phyloP scores from a whole-genome alignment of 2,888 invertebrate genomes.

The Hirtodrosophila confusa region DNA sequence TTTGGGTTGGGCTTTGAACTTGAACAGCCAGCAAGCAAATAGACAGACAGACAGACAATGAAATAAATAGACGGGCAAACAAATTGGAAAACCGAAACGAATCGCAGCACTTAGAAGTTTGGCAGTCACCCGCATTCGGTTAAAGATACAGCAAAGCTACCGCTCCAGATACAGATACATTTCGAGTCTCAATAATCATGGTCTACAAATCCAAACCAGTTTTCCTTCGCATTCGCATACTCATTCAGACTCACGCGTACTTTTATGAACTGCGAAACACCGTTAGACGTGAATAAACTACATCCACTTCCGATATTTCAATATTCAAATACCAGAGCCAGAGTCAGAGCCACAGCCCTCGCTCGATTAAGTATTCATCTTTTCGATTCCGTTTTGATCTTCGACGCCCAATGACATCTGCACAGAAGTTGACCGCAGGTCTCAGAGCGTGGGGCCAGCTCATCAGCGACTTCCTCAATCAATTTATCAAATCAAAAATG shows the following conservation, averaged over 20 bases:
- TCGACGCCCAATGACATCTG: conserved; percentile 56
- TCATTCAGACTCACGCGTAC: conserved; percentile 22
- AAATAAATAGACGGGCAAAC: conserved; percentile 34
- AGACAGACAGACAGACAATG: conserved; percentile 4
- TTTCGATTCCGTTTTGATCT: conserved; percentile 46
- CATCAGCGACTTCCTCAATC: conserved; percentile 61
- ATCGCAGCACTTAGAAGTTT: conserved; percentile 52
- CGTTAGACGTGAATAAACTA: conserved; percentile 71
- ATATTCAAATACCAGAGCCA: conserved; percentile 2
- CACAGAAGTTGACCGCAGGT: neutral
- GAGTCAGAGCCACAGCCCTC: conserved; percentile 27
- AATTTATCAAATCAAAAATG: conserved; percentile 41
- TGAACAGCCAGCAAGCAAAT: conserved; percentile 51
- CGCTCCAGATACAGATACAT: conserved; percentile 10
- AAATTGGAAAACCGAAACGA: conserved; percentile 62
- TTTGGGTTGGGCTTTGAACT: conserved; percentile 79
- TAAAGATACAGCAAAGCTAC: conserved; percentile 18
- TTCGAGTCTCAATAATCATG: conserved; percentile 25
- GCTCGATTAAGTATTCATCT: conserved; percentile 27
- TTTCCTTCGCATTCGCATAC: conserved; percentile 59
- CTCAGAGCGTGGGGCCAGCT: conserved; percentile 29
- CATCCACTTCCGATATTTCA: conserved; percentile 57
- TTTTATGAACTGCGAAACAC: conserved; percentile 44
- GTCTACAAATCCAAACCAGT: conserved; percentile 60
- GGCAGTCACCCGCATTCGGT: conserved; percentile 60